Evolutionary conservation across 2,113 vertebrate genomes (phyloP), one percentile per base, ranked within the genome.

Genomic region (Emydura subglobosa): DNA sequence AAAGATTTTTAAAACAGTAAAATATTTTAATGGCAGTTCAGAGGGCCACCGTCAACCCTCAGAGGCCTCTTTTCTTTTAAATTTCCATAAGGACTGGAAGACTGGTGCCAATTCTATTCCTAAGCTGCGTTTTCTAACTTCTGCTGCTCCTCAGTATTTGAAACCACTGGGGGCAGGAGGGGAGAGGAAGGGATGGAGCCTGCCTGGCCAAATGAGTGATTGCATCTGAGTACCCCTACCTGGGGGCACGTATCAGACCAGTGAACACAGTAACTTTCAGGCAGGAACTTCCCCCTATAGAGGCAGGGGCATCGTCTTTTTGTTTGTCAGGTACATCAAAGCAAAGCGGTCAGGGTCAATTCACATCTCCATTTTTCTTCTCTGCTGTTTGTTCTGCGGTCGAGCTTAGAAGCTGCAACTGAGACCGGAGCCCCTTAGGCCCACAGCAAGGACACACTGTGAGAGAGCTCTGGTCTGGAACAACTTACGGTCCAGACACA

Each of bases 21-120:
- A 97, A 91, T 97, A 94, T 93, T 96, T 95, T 97, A 96, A 97
- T 96, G 93, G 68, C 78, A 87, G 83, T 96, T 97, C 97, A 90
- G 97, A 97, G 95, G 94, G 91, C 79, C 54, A 53, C 91, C 86
- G 12, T 78, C 92, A 92, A 6, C 72, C 90, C 96, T 91, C 51
- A 47, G 91, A 89, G 93, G 94, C 86, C 92, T 97, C 72, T 97
- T 92, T 97, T 80, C 59, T 91, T 84, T 86, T 96, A 91, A 65
- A 80, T 92, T 96, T 55, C 47, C 81, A 89, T 65, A 87, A 90
- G 82, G 55, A 87, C 83, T 53, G 51, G 51, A 76, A 88, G 61
- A 49, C 14, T 82, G 82, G 54, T 93, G 94, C 96, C 96, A 98
- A 25, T 78, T 49, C 53, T 61, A 39, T 91, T 80, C 57, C 88